Evolutionary conservation across 2,797 vertebrate genomes (phyloP).

Genomic region (Synaphobranchus kaupii): DNA sequence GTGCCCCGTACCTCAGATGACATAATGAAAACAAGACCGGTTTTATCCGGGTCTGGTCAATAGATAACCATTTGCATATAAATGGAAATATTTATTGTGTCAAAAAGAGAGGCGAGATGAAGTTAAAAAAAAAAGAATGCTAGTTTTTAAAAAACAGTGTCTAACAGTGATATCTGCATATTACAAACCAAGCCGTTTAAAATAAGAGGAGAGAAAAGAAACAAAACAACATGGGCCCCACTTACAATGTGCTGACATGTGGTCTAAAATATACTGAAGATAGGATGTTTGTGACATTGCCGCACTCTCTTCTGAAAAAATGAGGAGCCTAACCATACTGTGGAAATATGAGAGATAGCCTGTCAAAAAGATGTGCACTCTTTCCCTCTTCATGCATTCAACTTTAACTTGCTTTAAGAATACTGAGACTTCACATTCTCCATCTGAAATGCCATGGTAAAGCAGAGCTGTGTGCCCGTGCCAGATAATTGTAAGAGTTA

Average conservation of each 20-base stretch:
- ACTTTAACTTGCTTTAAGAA: background rate
- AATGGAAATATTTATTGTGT: constrained; percentile 84
- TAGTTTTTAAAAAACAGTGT: constrained; percentile 76
- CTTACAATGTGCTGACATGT: constrained; percentile 48
- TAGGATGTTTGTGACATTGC: constrained; percentile 74
- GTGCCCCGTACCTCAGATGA: constrained; percentile 52
- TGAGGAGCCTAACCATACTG: constrained; percentile 43
- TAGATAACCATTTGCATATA: constrained; percentile 85
- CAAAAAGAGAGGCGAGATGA: constrained; percentile 50
- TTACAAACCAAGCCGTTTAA: constrained; percentile 75
- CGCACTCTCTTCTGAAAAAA: constrained; percentile 63
- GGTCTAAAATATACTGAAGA: constrained; percentile 49
- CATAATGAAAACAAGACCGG: constrained; percentile 74
- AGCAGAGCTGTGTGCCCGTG: constrained; percentile 51
- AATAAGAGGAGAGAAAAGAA: constrained; percentile 52
- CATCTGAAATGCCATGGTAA: constrained; percentile 62
- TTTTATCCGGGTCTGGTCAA: constrained; percentile 80
- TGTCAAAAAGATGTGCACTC: constrained; percentile 63
- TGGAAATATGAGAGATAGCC: constrained; percentile 71
- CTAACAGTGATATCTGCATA: constrained; percentile 75
- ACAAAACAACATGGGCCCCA: constrained; percentile 34
- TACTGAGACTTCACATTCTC: constrained; percentile 63
- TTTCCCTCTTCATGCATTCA: constrained; percentile 40
- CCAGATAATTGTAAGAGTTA: constrained; percentile 26
- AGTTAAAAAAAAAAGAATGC: constrained; percentile 63